Evolutionary conservation across 2,113 vertebrate genomes (phyloP).

Genomic region (Siniperca chuatsi): DNA sequence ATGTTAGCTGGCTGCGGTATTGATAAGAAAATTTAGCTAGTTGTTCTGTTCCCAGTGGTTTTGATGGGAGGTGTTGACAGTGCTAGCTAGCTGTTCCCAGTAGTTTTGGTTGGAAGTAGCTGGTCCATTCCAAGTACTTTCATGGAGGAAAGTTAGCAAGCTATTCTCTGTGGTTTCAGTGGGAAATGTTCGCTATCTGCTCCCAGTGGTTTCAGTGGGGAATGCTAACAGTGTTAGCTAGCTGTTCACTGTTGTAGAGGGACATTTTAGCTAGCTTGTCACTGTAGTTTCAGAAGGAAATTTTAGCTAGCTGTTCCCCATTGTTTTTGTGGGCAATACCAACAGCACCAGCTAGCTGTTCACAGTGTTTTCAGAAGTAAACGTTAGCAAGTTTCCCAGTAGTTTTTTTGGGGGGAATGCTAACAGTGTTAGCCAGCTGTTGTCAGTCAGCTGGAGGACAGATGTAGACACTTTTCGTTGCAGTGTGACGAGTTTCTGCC

Average conservation of each 20-base stretch:
- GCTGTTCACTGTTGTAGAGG: no score
- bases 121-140: neutral
- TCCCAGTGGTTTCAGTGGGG: no score
- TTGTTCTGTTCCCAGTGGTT: neutral
- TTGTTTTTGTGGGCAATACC: neutral
- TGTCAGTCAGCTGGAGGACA: conserved; percentile 28
- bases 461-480: conserved; percentile 32
- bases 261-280: neutral
- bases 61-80: neutral
- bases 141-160: neutral
- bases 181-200: no score
- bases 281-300: neutral
- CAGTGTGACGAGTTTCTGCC: conserved; percentile 42
- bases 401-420: conserved; percentile 14
- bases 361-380: neutral
- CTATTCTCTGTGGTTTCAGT: neutral
- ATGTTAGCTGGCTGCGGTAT: neutral
- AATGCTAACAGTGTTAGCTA: no score
- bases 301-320: neutral
- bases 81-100: neutral
- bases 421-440: conserved; percentile 32
- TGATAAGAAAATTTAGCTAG: neutral
- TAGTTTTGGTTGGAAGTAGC: neutral
- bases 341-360: neutral
- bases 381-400: neutral